These are phyloP conservation scores for Theonella swinhoei DNA, from an alignment of 37 sponge, comb jelly and placozoan species.

Conservation along the genomic window DNA sequence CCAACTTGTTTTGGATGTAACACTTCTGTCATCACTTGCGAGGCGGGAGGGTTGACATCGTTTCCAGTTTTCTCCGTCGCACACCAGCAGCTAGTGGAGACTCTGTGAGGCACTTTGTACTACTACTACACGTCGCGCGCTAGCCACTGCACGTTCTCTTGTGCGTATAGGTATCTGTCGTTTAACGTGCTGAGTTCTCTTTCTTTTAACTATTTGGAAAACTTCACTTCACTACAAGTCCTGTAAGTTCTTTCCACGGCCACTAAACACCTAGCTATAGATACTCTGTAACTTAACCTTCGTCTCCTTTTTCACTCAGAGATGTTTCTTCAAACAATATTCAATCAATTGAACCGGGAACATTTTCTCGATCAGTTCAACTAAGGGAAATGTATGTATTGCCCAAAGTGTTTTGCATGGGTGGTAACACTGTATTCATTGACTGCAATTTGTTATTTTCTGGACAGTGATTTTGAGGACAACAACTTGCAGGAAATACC, in stretches of 20 bases:
- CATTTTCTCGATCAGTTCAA: neutral
- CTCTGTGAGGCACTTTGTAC: slow-evolving; percentile 19
- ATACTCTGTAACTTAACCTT: neutral
- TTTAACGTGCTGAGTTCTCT: neutral
- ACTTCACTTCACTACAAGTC: neutral
- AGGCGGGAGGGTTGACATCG: neutral
- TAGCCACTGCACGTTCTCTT: neutral
- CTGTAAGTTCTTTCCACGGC: neutral
- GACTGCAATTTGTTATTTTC: neutral
- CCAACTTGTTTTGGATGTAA: neutral
- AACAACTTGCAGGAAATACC: slow-evolving; percentile 28
- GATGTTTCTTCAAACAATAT: slow-evolving; percentile 9
- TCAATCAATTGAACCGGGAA: slow-evolving; percentile 4
- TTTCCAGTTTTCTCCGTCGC: slow-evolving; percentile 26
- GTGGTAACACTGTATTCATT: neutral
- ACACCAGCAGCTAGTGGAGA: neutral
- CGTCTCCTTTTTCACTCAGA: neutral
- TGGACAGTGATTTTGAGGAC: slow-evolving; percentile 15
- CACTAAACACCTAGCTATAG: neutral
- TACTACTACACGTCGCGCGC: neutral
- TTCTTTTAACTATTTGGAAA: neutral
- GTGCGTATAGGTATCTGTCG: neutral
- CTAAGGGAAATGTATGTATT: slow-evolving; percentile 6
- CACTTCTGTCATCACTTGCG: neutral
- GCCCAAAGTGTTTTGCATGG: neutral